phyloP scores from a whole-genome alignment of 1,140 invertebrate genomes.

The Phymorhynchus buccinoides region DNA sequence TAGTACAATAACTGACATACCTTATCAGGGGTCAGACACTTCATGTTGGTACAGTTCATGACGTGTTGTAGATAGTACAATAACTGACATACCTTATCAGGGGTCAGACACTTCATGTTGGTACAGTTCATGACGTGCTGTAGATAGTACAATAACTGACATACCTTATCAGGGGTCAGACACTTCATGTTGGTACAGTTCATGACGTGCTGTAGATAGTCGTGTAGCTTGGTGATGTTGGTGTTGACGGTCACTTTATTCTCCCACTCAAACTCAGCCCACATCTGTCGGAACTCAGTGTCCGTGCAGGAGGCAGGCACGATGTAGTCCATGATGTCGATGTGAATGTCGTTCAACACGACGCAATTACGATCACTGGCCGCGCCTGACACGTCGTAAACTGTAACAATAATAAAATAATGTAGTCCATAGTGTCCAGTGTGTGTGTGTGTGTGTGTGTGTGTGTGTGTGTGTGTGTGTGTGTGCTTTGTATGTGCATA shows the following conservation, averaged over 20 bases:
- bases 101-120: too few relatives aligned
- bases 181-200: constrained; percentile 99
- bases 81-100: too few relatives aligned
- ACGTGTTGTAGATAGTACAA: too few relatives aligned
- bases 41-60: too few relatives aligned
- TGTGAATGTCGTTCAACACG: constrained; percentile 98
- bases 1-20: too few relatives aligned
- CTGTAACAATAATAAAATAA: too few relatives aligned
- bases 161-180: constrained; percentile 84
- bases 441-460: too few relatives aligned
- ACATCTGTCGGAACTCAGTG: constrained; percentile 97
- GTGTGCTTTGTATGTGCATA: too few relatives aligned
- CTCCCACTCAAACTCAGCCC: constrained; percentile 99
- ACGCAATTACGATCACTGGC: constrained; percentile 96
- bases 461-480: too few relatives aligned
- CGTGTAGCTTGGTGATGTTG: constrained; percentile 90
- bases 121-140: too few relatives aligned
- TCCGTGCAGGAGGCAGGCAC: constrained; percentile 96
- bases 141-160: neutral
- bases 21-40: too few relatives aligned
- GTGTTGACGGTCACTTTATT: constrained; percentile 99
- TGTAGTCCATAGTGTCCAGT: too few relatives aligned
- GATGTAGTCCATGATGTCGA: constrained; percentile 99
- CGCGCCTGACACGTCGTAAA: constrained; percentile 95
- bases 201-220: constrained; percentile 93